Percentiles rank a stretch among this genome's conserved stretches.
Evolutionary conservation across 2,113 vertebrate species (phyloP).

Genomic region (Microtus richardsoni): DNA sequence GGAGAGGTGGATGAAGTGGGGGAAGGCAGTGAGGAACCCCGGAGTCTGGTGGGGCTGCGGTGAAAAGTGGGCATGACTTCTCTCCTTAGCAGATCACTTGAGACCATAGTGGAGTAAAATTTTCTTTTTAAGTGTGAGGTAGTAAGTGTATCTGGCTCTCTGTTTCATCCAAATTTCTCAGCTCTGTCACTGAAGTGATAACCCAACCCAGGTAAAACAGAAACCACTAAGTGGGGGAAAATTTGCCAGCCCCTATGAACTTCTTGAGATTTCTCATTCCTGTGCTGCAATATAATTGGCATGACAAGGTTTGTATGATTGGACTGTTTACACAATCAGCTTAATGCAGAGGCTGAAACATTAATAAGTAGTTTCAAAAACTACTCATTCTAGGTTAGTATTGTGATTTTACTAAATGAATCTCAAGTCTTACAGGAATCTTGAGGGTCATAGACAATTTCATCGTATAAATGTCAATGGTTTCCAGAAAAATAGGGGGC

Average conservation of each 20-base stretch:
- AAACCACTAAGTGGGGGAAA: not conserved
- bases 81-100: not conserved
- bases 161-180: not conserved
- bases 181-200: not conserved
- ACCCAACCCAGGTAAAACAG: not conserved
- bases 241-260: not conserved
- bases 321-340: not conserved
- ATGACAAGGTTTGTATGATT: not conserved
- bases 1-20: not conserved
- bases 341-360: not conserved
- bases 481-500: not conserved
- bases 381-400: not conserved
- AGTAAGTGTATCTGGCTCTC: not conserved
- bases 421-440: not conserved
- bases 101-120: not conserved
- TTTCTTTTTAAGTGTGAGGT: not conserved
- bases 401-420: not conserved
- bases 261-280: not conserved
- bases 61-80: not conserved
- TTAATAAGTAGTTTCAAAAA: not conserved
- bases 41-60: not conserved
- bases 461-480: not conserved
- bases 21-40: not conserved
- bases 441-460: not conserved
- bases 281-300: not conserved